Evolutionary conservation across 2,797 vertebrate genomes (phyloP).

Genomic region (Gobio occitaniae): DNA sequence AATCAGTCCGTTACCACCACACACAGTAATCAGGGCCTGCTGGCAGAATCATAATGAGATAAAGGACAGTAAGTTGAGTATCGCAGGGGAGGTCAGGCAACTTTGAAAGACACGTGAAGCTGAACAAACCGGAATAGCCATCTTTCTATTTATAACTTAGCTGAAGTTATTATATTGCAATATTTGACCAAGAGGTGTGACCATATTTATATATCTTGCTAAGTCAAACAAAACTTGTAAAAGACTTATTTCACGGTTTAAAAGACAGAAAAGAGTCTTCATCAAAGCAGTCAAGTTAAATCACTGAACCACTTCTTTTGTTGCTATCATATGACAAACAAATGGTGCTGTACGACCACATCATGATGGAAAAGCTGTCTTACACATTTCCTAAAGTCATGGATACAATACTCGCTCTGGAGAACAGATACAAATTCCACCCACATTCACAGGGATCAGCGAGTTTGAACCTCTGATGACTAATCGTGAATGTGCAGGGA

Average conservation of each 20-base stretch:
- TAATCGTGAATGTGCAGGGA: constrained; percentile 78
- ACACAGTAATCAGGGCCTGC: constrained; percentile 34
- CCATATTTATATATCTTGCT: background rate
- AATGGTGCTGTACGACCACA: constrained; percentile 8
- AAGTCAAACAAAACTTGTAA: constrained; percentile 9
- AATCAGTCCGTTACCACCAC: constrained; percentile 30
- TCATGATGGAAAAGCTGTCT: constrained; percentile 23
- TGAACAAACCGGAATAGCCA: background rate
- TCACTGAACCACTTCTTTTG: constrained; percentile 19
- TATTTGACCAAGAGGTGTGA: constrained; percentile 15
- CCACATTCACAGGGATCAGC: constrained; percentile 71
- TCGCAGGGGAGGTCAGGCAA: constrained; percentile 6
- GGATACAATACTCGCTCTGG: constrained; percentile 69
- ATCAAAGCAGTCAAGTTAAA: background rate
- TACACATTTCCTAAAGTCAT: constrained; percentile 68
- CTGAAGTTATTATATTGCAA: background rate
- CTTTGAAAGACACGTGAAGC: constrained; percentile 5
- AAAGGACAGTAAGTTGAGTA: constrained; percentile 13
- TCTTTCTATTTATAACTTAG: constrained; percentile 17
- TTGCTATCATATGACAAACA: background rate
- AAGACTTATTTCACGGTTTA: background rate
- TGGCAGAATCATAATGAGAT: constrained; percentile 36
- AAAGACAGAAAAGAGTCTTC: background rate
- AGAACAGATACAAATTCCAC: constrained; percentile 72
- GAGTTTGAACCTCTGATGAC: constrained; percentile 72